Conservation (phyloP, 1,140 invertebrate genomes). For the Antheraea pernyi region DNA sequence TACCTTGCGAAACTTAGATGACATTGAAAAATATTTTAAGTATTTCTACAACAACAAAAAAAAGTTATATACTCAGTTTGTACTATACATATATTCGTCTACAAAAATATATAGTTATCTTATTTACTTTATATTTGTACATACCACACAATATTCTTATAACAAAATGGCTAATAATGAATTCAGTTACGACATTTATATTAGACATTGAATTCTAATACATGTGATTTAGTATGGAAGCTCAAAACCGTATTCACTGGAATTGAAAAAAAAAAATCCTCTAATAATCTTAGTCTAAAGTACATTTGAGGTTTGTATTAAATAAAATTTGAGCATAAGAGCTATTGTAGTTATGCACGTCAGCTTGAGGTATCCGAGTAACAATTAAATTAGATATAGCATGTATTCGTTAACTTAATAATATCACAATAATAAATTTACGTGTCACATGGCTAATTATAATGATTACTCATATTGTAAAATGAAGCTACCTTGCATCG, state of each 20-base stretch:
- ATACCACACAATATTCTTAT: conserved; percentile 8
- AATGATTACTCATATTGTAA: neutral
- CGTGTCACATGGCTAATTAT: neutral
- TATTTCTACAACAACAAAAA: conserved; percentile 17
- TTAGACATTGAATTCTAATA: neutral
- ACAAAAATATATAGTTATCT: conserved; percentile 24
- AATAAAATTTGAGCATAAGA: conserved; percentile 15
- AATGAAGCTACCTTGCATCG: neutral
- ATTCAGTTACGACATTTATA: neutral
- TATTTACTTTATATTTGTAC: conserved; percentile 28
- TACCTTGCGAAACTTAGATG: neutral
- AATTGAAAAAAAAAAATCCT: neutral
- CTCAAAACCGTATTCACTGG: neutral
- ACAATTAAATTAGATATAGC: neutral
- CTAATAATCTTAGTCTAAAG: too few species aligned
- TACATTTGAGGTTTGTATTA: too few species aligned
- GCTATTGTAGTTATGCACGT: neutral
- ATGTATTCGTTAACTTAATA: neutral
- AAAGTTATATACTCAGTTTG: conserved; percentile 19
- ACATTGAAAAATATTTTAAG: neutral
- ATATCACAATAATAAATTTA: conserved; percentile 1
- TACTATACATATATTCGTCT: conserved; percentile 32
- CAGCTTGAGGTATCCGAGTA: neutral
- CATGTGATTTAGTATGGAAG: neutral
- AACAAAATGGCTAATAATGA: neutral